These are phyloP conservation scores for Anoura caudifer DNA, from an alignment of 2,113 vertebrate genomes.

Conservation along the genomic window DNA sequence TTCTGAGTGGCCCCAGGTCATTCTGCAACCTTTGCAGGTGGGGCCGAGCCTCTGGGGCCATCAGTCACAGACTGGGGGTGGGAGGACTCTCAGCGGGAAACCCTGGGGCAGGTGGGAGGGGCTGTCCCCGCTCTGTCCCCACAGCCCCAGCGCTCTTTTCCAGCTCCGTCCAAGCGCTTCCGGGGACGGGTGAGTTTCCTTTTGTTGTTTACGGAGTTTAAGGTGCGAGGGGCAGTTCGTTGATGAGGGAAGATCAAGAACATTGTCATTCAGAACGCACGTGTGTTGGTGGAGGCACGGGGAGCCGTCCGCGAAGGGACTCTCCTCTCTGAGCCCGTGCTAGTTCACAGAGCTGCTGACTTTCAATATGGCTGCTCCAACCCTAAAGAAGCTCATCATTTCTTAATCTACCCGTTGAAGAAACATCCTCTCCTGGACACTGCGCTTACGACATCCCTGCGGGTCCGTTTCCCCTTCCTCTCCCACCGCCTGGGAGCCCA, in stretches of 20 bases:
- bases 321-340: neutral
- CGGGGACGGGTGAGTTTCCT: neutral
- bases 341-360: neutral
- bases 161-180: neutral
- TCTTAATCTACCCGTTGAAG: neutral
- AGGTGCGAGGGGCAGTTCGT: neutral
- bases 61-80: neutral
- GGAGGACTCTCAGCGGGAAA: neutral
- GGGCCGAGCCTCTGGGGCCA: neutral
- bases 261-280: neutral
- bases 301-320: too few species aligned
- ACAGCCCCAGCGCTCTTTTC: neutral
- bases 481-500: neutral
- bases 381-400: neutral
- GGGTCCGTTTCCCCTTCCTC: too few species aligned
- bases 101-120: neutral
- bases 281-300: fast-evolving
- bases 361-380: neutral
- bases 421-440: neutral
- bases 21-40: neutral
- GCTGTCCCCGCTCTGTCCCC: neutral
- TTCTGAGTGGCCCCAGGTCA: neutral
- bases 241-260: neutral
- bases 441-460: neutral
- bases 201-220: neutral